Percentiles rank a stretch among this genome's conserved stretches.
These are phyloP conservation scores for Pandemis corylana DNA, from an alignment of 2,888 invertebrate species.

Conservation along the genomic window DNA sequence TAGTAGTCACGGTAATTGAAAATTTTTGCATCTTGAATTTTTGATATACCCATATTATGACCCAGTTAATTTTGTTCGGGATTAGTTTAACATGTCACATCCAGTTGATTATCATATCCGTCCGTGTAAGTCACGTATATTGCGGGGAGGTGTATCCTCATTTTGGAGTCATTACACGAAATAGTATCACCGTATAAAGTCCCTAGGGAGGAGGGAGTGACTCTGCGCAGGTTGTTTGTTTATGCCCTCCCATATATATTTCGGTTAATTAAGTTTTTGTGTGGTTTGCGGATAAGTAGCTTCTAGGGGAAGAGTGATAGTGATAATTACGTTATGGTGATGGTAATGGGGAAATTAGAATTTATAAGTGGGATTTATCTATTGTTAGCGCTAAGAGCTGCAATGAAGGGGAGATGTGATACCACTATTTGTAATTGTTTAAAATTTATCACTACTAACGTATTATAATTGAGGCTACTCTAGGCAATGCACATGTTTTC, in stretches of 20 bases:
- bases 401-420: not conserved
- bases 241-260: conserved; percentile 79
- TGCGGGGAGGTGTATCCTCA: conserved; percentile 78
- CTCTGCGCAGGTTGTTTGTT: conserved; percentile 75
- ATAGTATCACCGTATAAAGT: conserved; percentile 82
- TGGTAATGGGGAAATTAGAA: conserved; percentile 54
- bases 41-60: not conserved
- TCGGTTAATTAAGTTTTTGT: conserved; percentile 84
- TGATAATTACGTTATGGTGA: conserved; percentile 49
- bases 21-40: not conserved
- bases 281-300: conserved; percentile 70
- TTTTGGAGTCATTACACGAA: conserved; percentile 85
- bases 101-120: conserved; percentile 13
- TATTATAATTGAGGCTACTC: no score
- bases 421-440: not conserved
- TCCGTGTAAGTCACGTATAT: conserved; percentile 58
- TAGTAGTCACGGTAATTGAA: no score
- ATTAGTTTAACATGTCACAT: conserved; percentile 16
- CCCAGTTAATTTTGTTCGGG: no score
- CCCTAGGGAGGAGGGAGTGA: conserved; percentile 75
- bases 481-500: no score
- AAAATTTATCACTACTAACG: not conserved
- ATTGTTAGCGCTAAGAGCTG: conserved; percentile 6
- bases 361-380: conserved; percentile 50
- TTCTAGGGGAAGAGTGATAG: conserved; percentile 15